Percentiles rank a stretch among this genome's conserved stretches.
phyloP scores from a whole-genome alignment of 2,797 vertebrate species.

The Dicrostonyx torquatus region DNA sequence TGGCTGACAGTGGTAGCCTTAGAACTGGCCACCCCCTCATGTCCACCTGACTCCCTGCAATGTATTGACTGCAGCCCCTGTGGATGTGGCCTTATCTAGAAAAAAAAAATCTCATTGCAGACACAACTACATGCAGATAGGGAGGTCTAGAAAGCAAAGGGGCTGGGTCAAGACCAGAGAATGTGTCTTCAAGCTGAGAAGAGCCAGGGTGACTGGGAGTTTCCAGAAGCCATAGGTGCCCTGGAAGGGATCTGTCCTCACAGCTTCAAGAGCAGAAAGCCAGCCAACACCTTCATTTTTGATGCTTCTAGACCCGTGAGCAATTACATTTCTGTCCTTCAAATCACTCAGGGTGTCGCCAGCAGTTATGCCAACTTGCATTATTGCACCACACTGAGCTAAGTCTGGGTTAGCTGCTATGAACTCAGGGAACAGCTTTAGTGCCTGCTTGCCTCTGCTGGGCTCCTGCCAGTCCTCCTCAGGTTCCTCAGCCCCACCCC shows the following conservation, averaged over 20 bases:
- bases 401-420: accelerated
- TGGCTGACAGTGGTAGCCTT: background rate
- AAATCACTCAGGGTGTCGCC: background rate
- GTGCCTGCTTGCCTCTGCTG: background rate
- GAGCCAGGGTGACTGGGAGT: accelerated
- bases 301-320: background rate
- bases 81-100: background rate
- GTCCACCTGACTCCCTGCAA: background rate
- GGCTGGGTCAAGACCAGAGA: background rate
- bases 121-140: background rate
- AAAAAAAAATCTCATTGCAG: background rate
- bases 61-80: background rate
- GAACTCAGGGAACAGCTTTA: background rate
- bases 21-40: background rate
- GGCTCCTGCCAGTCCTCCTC: background rate
- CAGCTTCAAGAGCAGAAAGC: background rate
- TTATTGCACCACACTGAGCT: accelerated
- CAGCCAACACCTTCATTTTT: background rate
- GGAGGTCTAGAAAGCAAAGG: background rate
- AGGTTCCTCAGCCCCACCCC: no score
- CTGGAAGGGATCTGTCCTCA: no score
- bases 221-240: background rate
- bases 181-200: accelerated
- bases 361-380: background rate
- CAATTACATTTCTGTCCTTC: background rate